These are phyloP conservation scores for Erpobdella octoculata DNA, from an alignment of 2,888 invertebrate genomes.

Conservation along the genomic window DNA sequence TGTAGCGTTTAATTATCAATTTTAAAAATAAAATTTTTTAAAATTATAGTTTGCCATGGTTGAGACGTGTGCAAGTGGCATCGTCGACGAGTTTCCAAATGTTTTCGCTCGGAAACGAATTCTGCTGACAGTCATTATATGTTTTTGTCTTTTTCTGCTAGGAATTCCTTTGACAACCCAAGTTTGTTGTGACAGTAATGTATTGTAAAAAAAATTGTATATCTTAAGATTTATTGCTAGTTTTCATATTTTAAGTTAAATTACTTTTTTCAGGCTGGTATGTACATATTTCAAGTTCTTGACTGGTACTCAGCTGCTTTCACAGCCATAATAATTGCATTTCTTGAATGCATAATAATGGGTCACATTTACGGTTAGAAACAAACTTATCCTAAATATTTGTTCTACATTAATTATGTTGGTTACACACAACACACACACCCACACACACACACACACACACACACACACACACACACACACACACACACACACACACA, in stretches of 20 bases:
- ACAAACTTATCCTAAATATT: neutral
- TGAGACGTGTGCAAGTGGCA: conserved; percentile 66
- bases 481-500: too few species aligned
- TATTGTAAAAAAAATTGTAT: too few species aligned
- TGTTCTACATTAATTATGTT: too few species aligned
- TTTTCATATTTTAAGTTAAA: too few species aligned
- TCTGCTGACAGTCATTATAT: conserved; percentile 59
- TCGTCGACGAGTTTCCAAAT: conserved; percentile 63
- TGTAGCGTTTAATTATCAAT: too few species aligned
- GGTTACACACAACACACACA: too few species aligned
- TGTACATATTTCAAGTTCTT: conserved; percentile 51
- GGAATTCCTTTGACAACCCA: conserved; percentile 67
- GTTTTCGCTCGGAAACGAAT: conserved; percentile 56
- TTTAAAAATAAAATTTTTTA: too few species aligned
- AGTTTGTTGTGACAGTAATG: too few species aligned
- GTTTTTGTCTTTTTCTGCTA: conserved; percentile 59
- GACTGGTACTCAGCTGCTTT: conserved; percentile 52
- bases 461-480: too few species aligned
- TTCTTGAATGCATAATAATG: conserved; percentile 48
- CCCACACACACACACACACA: too few species aligned
- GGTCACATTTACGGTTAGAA: conserved; percentile 50
- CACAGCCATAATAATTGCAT: conserved; percentile 49
- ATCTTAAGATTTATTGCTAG: too few species aligned
- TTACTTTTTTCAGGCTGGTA: conserved; percentile 50
- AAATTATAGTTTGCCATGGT: conserved; percentile 69